phyloP scores from a whole-genome alignment of 2,888 invertebrate genomes.

The Itoplectis maculator region DNA sequence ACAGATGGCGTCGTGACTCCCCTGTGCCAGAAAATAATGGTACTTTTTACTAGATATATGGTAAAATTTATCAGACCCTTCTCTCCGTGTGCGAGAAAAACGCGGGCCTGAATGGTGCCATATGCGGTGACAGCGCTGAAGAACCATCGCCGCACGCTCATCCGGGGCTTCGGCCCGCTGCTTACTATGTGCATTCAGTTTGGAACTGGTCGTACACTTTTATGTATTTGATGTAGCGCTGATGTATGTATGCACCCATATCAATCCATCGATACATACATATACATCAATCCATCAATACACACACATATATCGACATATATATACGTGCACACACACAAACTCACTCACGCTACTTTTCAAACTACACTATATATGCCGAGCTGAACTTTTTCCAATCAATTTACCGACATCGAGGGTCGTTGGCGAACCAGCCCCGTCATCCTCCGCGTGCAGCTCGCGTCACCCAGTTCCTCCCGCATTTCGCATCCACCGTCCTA shows the following conservation, averaged over 20 bases:
- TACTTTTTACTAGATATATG: too few relatives aligned
- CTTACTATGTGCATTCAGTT: conserved; percentile 45
- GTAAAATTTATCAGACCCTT: too few relatives aligned
- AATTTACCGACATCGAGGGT: conserved; percentile 60
- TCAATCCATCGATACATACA: too few relatives aligned
- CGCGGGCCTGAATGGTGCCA: background rate
- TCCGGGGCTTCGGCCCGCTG: background rate
- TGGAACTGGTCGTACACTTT: conserved; percentile 2
- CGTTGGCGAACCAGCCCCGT: conserved; percentile 38
- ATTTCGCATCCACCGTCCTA: conserved; percentile 5
- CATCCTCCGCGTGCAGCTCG: conserved; percentile 31
- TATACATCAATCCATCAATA: too few relatives aligned
- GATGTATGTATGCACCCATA: background rate
- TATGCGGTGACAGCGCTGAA: background rate
- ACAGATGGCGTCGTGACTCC: too few relatives aligned
- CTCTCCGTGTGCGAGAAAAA: too few relatives aligned
- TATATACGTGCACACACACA: too few relatives aligned
- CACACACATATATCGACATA: too few relatives aligned
- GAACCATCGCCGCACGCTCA: conserved; percentile 3
- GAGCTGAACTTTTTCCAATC: conserved; percentile 64
- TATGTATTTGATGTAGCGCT: background rate
- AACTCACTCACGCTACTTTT: conserved; percentile 42
- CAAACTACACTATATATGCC: conserved; percentile 35
- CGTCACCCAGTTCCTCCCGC: conserved; percentile 10
- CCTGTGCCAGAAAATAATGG: too few relatives aligned